A percentile compares a stretch with the other conserved stretches of the same genome.
Conservation (phyloP, 2,888 invertebrate genomes). For the Scaptomyza polygonia region DNA sequence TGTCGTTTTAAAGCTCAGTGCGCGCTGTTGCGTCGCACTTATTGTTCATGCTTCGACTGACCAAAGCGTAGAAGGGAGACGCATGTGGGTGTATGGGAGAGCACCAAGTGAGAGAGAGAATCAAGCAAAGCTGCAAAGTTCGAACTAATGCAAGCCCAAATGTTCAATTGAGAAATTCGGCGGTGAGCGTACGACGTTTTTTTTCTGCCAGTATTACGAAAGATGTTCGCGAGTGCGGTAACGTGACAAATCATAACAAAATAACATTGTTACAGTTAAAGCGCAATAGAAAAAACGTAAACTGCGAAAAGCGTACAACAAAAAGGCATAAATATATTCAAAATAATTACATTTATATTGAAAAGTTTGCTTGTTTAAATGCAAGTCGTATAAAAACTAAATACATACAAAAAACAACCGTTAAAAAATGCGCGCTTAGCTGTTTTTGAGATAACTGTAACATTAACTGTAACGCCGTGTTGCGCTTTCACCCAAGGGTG, state of each 20-base stretch:
- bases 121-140: constrained; percentile 10
- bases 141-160: constrained; percentile 25
- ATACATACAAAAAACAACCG: constrained; percentile 4
- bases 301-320: constrained; percentile 1
- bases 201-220: constrained; percentile 71
- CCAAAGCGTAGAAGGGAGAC: constrained; percentile 43
- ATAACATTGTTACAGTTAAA: constrained; percentile 32
- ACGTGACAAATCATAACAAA: constrained; percentile 40
- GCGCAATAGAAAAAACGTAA: constrained; percentile 11
- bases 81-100: constrained; percentile 22
- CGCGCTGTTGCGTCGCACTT: constrained; percentile 66
- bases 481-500: constrained; percentile 51
- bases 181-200: constrained; percentile 44
- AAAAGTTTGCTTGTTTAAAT: constrained; percentile 1
- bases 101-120: constrained; percentile 10
- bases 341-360: constrained; percentile 10
- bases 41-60: constrained; percentile 45
- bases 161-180: constrained; percentile 61
- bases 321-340: background rate
- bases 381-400: constrained; percentile 2
- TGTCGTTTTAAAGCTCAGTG: constrained; percentile 50
- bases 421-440: constrained; percentile 6
- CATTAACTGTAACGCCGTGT: constrained; percentile 49
- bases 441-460: constrained; percentile 39
- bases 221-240: constrained; percentile 74